Evolutionary conservation across 2,888 invertebrate species (phyloP).

Genomic region (Caradrina clavipalpis): DNA sequence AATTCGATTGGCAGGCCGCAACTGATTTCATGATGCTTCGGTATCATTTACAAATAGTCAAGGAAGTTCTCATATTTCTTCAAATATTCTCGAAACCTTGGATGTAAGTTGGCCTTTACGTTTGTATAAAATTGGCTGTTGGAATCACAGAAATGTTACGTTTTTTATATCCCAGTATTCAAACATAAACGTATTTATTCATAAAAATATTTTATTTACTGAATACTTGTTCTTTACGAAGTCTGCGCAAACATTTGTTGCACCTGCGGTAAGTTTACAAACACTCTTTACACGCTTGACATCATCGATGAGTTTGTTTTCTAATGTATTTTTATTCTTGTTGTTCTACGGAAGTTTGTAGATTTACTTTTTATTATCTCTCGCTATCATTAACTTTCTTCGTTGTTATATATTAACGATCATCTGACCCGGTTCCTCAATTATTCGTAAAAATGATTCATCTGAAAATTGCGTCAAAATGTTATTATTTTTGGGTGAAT

Average conservation of each 20-base stretch:
- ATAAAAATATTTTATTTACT: slow-evolving; percentile 11
- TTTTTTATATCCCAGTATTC: slow-evolving; percentile 7
- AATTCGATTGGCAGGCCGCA: slow-evolving; percentile 63
- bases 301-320: slow-evolving; percentile 46
- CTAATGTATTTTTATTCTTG: slow-evolving; percentile 28
- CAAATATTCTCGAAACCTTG: slow-evolving; percentile 51
- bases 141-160: neutral
- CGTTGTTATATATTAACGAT: slow-evolving; percentile 29
- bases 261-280: slow-evolving; percentile 21
- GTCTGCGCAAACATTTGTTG: slow-evolving; percentile 24
- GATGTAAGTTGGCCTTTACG: slow-evolving; percentile 37
- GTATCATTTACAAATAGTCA: slow-evolving; percentile 41
- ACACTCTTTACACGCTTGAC: slow-evolving; percentile 35
- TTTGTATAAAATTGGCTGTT: slow-evolving; percentile 26
- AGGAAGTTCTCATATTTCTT: slow-evolving; percentile 45
- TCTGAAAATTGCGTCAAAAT: slow-evolving; percentile 37
- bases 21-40: slow-evolving; percentile 38
- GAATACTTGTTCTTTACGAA: slow-evolving; percentile 8
- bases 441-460: slow-evolving; percentile 58
- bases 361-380: slow-evolving; percentile 37
- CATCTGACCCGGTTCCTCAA: slow-evolving; percentile 32
- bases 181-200: neutral
- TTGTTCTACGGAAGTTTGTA: slow-evolving; percentile 20
- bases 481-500: slow-evolving; percentile 45
- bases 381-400: slow-evolving; percentile 46